Base-by-base conservation (phyloP, 53 echinoderm and acorn worm species). In the Hippasteria phrygiana region DNA sequence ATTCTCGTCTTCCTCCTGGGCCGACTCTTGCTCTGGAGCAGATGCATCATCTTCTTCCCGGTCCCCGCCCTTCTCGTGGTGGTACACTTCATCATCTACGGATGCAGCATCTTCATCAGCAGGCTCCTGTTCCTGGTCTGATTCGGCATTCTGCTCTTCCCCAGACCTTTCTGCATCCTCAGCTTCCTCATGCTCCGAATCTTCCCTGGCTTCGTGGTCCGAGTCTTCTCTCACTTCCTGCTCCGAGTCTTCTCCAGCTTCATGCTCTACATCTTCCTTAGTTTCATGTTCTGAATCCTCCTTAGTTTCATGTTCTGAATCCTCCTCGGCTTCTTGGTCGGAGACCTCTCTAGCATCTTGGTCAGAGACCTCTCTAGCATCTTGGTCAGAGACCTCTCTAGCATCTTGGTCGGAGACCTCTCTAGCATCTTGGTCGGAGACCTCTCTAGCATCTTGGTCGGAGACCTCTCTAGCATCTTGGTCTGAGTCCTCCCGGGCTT, bases 41-140 rank as follows among this genome's bases (percentile, higher is more conserved):
- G 73, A 87, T n/a, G 51, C 73, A 4, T 62, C 62, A 78, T 56
- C 90, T 55, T 41, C 90, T 54, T 51, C 83, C 40, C 7, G 42
- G 22, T 56, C 82, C 20, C 53, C 54, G 27, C 39, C 53, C 56
- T 46, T 77, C 26, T 72, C 63, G 0, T 42, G 31, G 47, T 56
- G 32, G 37, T 79, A 46, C 17, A 12, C 42, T 48, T 90, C 90
- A 1, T 86, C 90, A 28, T 54, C 74, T 28, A 77, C 91, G 28
- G 91, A 91, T 35, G 36, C 90, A 69, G 40, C 73, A n/a, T 69
- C 83, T 41, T 55, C 89, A 18, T 47, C 43, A 51, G 51, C 73
- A 42, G 20, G 62, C 38, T 62, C 81, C 28, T 40, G 62, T 5
- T 78, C 75, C 36, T 55, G 41, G 20, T 41, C 88, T 2, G 74